Base-by-base conservation (phyloP, 1,140 invertebrate genomes). In the Leptinotarsa lineolata region DNA sequence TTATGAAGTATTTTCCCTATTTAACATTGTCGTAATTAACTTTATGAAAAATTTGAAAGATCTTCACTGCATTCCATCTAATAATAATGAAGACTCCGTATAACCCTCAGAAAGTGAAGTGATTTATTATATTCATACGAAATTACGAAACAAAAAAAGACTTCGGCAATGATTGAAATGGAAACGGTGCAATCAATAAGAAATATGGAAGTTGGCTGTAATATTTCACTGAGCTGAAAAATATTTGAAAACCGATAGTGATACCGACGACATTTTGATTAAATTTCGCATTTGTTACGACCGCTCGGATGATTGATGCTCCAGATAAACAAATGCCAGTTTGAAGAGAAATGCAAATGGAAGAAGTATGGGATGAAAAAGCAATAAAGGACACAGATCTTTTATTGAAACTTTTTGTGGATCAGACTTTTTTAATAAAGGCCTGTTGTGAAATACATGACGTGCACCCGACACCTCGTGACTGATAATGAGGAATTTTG, bases 381-480 rank as follows among this genome's bases (percentile, higher is more conserved):
- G 78, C 77, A 78, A 79, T 81, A 79, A 76, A 79, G 78, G 70
- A 75, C 78, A 74, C 70, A 72, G 72, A 78, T 80, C 78, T 81
- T 81, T 81, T 79, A 81, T 81, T 79, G 79, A 80, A 81, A 78
- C 48, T 81, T 79, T 80, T 81, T 79, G 78, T 64, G 74, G 79
- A 73, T 75, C 75, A 74, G 63, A 74, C 73, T 78, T 81, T 79
- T 79, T 79, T 81, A 81, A 81, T 81, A 81, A 79, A 80, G 70
- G 74, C 58, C 74, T 75, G 76, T 54, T 18, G 48, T 54, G 48
- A 18, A 54, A n/a, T 67, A 75, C 13, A 21, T 3, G 20, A 12
- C 12, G 3, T 8, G n/a, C 20, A 22, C 61, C 21, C 61, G 22
- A 64, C 61, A 64, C 20, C 21, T 22, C 54, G 15, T 54, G 48